Conservation (phyloP, 1,140 invertebrate genomes). For the Choristoneura fumiferana region DNA sequence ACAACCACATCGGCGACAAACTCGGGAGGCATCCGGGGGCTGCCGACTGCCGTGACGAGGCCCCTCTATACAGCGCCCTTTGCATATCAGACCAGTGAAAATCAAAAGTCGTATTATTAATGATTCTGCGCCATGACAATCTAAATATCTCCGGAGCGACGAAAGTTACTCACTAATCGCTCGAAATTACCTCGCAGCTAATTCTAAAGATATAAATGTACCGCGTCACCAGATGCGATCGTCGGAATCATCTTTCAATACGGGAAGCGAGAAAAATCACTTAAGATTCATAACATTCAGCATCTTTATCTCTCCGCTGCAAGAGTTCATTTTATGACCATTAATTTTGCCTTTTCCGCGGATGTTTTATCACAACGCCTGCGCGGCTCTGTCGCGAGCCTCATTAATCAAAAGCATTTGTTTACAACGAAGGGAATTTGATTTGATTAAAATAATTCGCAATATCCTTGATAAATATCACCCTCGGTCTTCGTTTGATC, state of each 20-base stretch:
- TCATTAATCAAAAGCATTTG: slow-evolving; percentile 79
- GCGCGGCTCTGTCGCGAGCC: slow-evolving; percentile 72
- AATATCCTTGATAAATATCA: slow-evolving; percentile 79
- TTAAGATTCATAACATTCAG: slow-evolving; percentile 70
- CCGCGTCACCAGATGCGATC: slow-evolving; percentile 67
- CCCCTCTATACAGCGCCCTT: slow-evolving; percentile 60
- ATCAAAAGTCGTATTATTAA: slow-evolving; percentile 77
- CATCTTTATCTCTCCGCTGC: slow-evolving; percentile 74
- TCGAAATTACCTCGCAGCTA: slow-evolving; percentile 47
- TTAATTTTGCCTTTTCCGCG: slow-evolving; percentile 74
- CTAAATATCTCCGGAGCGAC: slow-evolving; percentile 61
- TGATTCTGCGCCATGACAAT: slow-evolving; percentile 70
- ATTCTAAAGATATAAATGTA: slow-evolving; percentile 59
- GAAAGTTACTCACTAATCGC: slow-evolving; percentile 59
- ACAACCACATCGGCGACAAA: slow-evolving; percentile 72
- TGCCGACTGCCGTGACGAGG: slow-evolving; percentile 56
- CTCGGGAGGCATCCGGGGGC: slow-evolving; percentile 67
- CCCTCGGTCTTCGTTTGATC: slow-evolving; percentile 77
- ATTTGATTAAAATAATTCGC: slow-evolving; percentile 79
- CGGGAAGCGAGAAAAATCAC: slow-evolving; percentile 66
- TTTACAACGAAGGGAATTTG: slow-evolving; percentile 78
- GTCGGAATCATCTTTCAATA: slow-evolving; percentile 65
- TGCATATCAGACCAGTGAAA: slow-evolving; percentile 73
- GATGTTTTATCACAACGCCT: slow-evolving; percentile 73
- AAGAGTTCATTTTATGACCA: slow-evolving; percentile 78